Evolutionary conservation across 2,888 invertebrate genomes (phyloP), one percentile per base, ranked within the genome.

Genomic region (Phaedon cochleariae): DNA sequence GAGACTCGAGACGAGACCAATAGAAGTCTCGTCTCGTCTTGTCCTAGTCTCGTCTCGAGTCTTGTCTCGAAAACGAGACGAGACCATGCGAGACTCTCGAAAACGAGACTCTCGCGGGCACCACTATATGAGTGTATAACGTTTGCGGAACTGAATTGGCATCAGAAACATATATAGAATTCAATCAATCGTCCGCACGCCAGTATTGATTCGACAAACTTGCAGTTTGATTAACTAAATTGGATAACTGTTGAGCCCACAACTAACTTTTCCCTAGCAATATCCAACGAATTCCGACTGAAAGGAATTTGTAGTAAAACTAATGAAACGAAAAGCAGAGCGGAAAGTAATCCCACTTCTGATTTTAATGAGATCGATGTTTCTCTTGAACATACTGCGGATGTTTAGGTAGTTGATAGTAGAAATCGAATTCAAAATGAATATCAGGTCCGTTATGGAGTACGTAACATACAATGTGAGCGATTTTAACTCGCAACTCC

Each of bases 81-180:
- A n/a, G n/a, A n/a, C n/a, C n/a, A n/a, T n/a, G n/a, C n/a, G n/a
- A n/a, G n/a, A n/a, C n/a, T n/a, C n/a, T n/a, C n/a, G n/a, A n/a
- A n/a, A n/a, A n/a, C n/a, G n/a, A n/a, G n/a, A n/a, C n/a, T n/a
- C n/a, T n/a, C n/a, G n/a, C n/a, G n/a, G n/a, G n/a, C n/a, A n/a
- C n/a, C n/a, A n/a, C n/a, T n/a, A n/a, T n/a, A n/a, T n/a, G 12
- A 12, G 2, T 20, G 37, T 18, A 17, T 18, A 6, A 18, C 18
- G 52, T 18, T 18, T 29, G 52, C 29, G 37, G 7, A 54, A 54
- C n/a, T 31, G 20, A 55, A 55, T 55, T 37, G 21, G 55, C n/a
- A 41, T 41, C 37, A 55, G 26, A 26, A n/a, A n/a, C n/a, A n/a
- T 7, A 34, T 6, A 15, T 15, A n/a, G 41, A 41, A 41, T 41